Percentiles rank a stretch among this genome's conserved stretches.
Conservation (phyloP, 1,140 invertebrate genomes). For the Aphaenogaster floridana region DNA sequence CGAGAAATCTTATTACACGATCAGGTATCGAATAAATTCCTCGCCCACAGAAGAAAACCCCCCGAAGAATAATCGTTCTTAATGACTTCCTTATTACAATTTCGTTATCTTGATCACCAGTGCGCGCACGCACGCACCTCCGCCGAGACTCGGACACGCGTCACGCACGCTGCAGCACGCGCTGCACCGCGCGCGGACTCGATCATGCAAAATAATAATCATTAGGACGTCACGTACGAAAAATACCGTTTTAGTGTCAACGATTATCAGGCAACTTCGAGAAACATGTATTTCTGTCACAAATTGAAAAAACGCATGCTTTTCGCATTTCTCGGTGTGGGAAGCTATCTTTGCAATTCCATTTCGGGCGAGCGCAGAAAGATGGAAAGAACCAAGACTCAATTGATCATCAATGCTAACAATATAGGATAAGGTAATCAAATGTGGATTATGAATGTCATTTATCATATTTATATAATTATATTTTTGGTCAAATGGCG, state of each 20-base stretch:
- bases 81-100: slow-evolving; percentile 67
- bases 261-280: neutral
- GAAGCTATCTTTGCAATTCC: neutral
- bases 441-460: too few relatives aligned
- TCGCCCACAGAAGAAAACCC: slow-evolving; percentile 19
- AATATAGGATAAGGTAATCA: too few relatives aligned
- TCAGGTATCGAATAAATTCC: slow-evolving; percentile 15
- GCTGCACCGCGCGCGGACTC: neutral
- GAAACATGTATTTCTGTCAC: neutral
- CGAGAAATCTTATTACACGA: slow-evolving; percentile 28
- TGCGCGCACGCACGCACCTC: slow-evolving; percentile 20
- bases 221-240: neutral
- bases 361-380: neutral
- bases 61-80: slow-evolving; percentile 43
- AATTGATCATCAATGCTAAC: neutral
- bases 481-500: too few relatives aligned
- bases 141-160: neutral
- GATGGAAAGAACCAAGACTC: neutral
- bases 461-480: too few relatives aligned
- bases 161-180: slow-evolving; percentile 9
- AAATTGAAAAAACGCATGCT: neutral
- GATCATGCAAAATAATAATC: neutral
- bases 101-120: slow-evolving; percentile 58
- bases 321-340: neutral
- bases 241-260: neutral